Percentiles rank a stretch among this genome's conserved stretches.
These are phyloP conservation scores for Psittacula cyanocephala DNA, from an alignment of 2,113 vertebrate species.

Conservation along the genomic window DNA sequence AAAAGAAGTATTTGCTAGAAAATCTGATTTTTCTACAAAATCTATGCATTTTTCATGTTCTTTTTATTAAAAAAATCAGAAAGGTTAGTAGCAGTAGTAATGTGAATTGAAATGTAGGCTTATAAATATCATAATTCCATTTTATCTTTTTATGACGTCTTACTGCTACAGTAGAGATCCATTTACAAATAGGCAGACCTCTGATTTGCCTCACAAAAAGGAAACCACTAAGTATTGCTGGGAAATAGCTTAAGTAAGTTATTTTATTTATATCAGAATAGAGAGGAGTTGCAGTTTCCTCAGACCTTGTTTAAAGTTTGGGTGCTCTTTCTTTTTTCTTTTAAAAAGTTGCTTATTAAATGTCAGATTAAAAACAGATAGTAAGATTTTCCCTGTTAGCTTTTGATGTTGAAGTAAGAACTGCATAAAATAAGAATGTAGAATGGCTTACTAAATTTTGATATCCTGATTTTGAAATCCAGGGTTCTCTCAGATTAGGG, in stretches of 20 bases:
- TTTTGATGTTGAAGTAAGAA: not conserved
- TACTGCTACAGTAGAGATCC: not conserved
- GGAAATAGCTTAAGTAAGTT: not conserved
- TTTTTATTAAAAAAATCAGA: not conserved
- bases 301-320: not conserved
- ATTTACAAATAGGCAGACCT: not conserved
- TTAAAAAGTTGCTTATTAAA: not conserved
- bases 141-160: not conserved
- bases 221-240: not conserved
- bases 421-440: not conserved
- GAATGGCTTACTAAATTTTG: not conserved
- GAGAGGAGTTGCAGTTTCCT: not conserved
- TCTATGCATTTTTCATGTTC: not conserved
- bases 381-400: not conserved
- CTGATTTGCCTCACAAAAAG: not conserved
- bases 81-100: not conserved
- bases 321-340: not conserved
- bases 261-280: not conserved
- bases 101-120: not conserved
- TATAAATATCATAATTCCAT: not conserved
- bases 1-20: not conserved
- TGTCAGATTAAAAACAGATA: not conserved
- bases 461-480: not conserved
- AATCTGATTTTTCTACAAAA: not conserved
- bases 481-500: not conserved